Conservation (phyloP, 2,888 invertebrate genomes). For the Drosophila sordidula region DNA sequence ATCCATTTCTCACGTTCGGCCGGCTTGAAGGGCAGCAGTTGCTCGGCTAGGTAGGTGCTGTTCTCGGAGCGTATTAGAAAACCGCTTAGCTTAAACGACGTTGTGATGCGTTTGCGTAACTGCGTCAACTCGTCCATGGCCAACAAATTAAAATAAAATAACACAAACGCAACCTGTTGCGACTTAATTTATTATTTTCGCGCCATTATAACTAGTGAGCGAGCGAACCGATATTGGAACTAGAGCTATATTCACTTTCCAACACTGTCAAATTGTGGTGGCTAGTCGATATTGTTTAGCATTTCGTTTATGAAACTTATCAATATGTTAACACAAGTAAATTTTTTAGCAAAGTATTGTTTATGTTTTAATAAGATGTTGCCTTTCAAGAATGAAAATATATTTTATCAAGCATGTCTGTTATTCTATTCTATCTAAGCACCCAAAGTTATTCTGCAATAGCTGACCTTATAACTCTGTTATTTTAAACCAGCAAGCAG, state of each 20-base stretch:
- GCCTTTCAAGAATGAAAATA: no score
- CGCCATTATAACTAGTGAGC: constrained; percentile 40
- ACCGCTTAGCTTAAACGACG: constrained; percentile 91
- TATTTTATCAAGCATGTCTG: no score
- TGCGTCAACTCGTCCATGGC: constrained; percentile 75
- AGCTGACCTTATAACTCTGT: no score
- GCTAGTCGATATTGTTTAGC: background rate
- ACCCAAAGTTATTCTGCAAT: no score
- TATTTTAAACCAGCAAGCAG: background rate
- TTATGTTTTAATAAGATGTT: no score
- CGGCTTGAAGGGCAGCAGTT: constrained; percentile 87
- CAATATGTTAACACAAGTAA: background rate
- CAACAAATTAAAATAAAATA: background rate
- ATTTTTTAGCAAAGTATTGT: no score
- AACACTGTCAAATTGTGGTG: constrained; percentile 20
- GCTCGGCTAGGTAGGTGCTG: constrained; percentile 89
- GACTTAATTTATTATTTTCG: constrained; percentile 35
- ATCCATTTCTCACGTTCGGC: constrained; percentile 89
- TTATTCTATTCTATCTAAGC: no score
- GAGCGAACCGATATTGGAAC: constrained; percentile 20
- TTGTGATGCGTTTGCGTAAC: constrained; percentile 87
- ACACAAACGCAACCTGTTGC: constrained; percentile 30
- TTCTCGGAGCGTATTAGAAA: constrained; percentile 91
- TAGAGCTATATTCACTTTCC: background rate
- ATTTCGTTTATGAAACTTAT: background rate